Evolutionary conservation across 2,888 invertebrate species (phyloP), one percentile per base, ranked within the genome.

Genomic region (Oscheius sp.): DNA sequence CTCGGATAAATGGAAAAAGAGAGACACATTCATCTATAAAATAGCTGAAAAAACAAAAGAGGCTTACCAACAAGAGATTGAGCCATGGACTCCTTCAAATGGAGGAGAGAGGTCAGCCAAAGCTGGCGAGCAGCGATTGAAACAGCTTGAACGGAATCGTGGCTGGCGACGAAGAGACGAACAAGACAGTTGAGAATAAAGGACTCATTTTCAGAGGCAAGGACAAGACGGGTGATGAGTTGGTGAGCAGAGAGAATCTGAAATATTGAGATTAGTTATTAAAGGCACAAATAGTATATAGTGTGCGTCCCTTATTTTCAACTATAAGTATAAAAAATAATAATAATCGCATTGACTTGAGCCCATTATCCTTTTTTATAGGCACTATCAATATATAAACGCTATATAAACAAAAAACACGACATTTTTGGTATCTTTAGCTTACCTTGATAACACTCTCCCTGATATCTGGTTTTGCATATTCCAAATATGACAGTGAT

Each of bases 1-100:
- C 90, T 86, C 95, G 92, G 59, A 95, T 90, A 62, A 80, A 68
- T 0, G 56, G 56, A 2, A 71, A 59, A 22, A 67, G 61, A 4
- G 81, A 74, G 0, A 74, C 72, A 56, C 76, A 73, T 63, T 80
- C 78, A 30, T 75, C 80, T 79, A 68, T 5, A 77, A 70, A 9
- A 36, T 9, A 44, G 3, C 17, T 28, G 14, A 20, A 17, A 17
- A 56, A 17, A 6, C n/a, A 28, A 8, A 59, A 26, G 17, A n/a
- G 4, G 54, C 64, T 64, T 5, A 64, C 50, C 74, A 63, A 77
- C 73, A 33, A 77, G 56, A 36, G 64, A 59, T n/a, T 30, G 28
- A 32, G 68, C 71, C 47, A 77, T 73, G 2, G 54, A 26, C 14
- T 62, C 56, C 8, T 67, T 70, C 20, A 73, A 36, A 50, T 77